Evolutionary conservation across 2,888 invertebrate species (phyloP).

Genomic region (Philonicus albiceps): DNA sequence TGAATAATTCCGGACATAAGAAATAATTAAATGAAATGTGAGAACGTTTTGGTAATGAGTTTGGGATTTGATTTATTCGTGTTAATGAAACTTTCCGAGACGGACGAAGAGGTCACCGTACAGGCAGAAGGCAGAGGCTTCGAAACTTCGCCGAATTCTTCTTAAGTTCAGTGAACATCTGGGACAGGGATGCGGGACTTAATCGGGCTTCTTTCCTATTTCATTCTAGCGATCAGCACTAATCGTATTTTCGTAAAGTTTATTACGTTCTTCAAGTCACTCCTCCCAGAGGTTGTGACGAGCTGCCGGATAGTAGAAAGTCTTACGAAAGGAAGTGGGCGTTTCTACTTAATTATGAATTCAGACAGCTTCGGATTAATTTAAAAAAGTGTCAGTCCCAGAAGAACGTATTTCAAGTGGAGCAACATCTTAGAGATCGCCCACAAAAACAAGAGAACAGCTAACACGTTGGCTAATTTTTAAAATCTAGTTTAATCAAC

Average conservation of each 20-base stretch:
- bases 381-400: background rate
- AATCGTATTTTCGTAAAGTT: background rate
- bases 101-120: background rate
- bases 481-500: background rate
- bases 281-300: background rate
- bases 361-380: background rate
- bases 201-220: background rate
- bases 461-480: background rate
- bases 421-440: background rate
- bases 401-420: background rate
- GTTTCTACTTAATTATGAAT: background rate
- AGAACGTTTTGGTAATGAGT: constrained; percentile 35
- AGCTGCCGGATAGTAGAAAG: background rate
- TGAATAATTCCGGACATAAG: constrained; percentile 31
- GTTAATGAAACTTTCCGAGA: background rate
- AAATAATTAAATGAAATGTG: constrained; percentile 44
- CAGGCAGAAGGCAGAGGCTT: background rate
- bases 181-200: background rate
- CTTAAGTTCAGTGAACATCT: constrained; percentile 8
- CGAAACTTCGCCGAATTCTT: background rate
- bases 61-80: constrained; percentile 28
- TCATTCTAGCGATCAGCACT: background rate
- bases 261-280: background rate
- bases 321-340: background rate
- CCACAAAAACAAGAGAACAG: background rate